phyloP scores from a whole-genome alignment of 1,140 invertebrate genomes.

The Drosophila erecta region DNA sequence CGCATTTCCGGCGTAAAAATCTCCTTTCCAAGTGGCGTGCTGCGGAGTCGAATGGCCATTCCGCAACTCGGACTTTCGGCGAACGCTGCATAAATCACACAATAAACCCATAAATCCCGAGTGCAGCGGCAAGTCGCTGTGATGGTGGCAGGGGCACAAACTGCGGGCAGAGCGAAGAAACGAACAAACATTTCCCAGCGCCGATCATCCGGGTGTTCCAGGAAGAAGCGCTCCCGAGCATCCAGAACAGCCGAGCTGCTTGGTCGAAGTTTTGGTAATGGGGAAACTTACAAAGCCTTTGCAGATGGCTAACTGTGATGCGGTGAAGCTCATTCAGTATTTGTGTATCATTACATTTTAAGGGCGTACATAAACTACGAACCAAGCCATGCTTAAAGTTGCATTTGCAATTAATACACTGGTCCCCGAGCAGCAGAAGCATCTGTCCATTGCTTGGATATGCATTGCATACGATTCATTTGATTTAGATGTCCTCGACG shows the following conservation, averaged over 20 bases:
- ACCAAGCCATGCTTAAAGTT: slow-evolving; percentile 13
- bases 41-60: slow-evolving; percentile 23
- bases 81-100: slow-evolving; percentile 76
- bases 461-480: slow-evolving; percentile 54
- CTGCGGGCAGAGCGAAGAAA: slow-evolving; percentile 6
- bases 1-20: slow-evolving; percentile 79
- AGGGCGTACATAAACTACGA: no score
- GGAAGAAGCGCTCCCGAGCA: background rate
- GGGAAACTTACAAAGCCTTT: no score
- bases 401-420: slow-evolving; percentile 46
- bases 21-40: slow-evolving; percentile 59
- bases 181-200: background rate
- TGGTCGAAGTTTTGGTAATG: no score
- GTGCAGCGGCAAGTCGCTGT: slow-evolving; percentile 61
- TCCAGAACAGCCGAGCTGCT: background rate
- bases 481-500: slow-evolving; percentile 54
- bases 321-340: no score
- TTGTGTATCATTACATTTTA: no score
- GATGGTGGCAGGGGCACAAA: slow-evolving; percentile 9
- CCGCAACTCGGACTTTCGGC: slow-evolving; percentile 9
- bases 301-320: no score
- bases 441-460: slow-evolving; percentile 29
- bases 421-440: slow-evolving; percentile 16
- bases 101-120: slow-evolving; percentile 81
- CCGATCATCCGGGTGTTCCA: background rate